Conservation (phyloP, 2,888 invertebrate species). For the Prosopocoilus inquinatus region DNA sequence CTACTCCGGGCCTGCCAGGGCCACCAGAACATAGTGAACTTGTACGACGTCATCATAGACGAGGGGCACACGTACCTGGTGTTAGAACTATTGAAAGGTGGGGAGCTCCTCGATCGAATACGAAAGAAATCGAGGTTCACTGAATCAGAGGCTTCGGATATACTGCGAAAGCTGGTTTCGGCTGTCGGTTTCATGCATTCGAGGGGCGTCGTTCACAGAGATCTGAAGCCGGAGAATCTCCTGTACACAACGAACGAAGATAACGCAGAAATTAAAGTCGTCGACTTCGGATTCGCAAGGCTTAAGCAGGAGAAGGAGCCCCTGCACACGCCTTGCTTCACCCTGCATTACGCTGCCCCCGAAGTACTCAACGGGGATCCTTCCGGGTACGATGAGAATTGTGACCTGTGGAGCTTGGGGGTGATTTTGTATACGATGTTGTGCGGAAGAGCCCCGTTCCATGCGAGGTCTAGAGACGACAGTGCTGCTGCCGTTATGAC, state of each 20-base stretch:
- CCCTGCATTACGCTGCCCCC: conserved; percentile 92
- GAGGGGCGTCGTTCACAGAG: conserved; percentile 83
- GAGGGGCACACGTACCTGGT: conserved; percentile 87
- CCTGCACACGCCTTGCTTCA: conserved; percentile 87
- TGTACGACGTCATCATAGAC: conserved; percentile 83
- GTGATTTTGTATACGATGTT: conserved; percentile 76
- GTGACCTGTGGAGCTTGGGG: conserved; percentile 95
- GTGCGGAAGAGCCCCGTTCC: conserved; percentile 86
- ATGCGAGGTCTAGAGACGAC: conserved; percentile 66
- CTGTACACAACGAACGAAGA: conserved; percentile 61
- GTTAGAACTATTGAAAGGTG: conserved; percentile 80
- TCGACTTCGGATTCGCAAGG: conserved; percentile 97
- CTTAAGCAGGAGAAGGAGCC: conserved; percentile 62
- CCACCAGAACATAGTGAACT: conserved; percentile 81
- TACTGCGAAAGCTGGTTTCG: conserved; percentile 78
- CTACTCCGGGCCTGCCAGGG: conserved; percentile 82
- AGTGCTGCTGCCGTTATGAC: conserved; percentile 76
- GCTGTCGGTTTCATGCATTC: conserved; percentile 86
- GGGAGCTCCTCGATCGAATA: conserved; percentile 73
- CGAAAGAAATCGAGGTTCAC: conserved; percentile 65
- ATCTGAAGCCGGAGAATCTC: conserved; percentile 90
- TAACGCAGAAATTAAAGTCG: conserved; percentile 74
- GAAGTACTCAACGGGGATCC: conserved; percentile 71
- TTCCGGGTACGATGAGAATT: conserved; percentile 84
- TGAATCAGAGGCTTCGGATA: conserved; percentile 74